phyloP scores from a whole-genome alignment of 92 coral and sea anemone genomes.

The Palythoa grandis region DNA sequence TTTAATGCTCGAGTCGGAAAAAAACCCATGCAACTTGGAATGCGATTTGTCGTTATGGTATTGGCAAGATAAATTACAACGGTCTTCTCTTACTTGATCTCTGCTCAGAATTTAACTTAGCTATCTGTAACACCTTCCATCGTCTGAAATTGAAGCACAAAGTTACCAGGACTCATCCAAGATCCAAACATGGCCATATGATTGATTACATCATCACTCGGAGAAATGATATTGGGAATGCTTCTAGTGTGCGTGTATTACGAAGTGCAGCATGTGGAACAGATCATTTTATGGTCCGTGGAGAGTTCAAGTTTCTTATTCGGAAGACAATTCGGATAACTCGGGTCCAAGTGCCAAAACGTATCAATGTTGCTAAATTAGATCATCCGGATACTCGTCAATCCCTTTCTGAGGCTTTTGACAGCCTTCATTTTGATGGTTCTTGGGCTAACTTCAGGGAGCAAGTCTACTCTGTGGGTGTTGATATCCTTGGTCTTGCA shows the following conservation, averaged over 20 bases:
- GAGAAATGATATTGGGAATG: conserved; percentile 17
- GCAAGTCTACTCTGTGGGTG: conserved; percentile 27
- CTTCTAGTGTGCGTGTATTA: conserved; percentile 21
- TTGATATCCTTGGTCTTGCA: conserved; percentile 11
- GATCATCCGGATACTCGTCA: neutral
- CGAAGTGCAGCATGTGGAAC: conserved; percentile 27
- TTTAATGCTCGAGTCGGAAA: conserved; percentile 9
- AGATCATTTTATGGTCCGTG: conserved; percentile 21
- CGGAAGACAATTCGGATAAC: neutral
- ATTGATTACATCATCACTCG: conserved; percentile 17
- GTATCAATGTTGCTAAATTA: conserved; percentile 40
- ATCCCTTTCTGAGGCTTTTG: conserved; percentile 13
- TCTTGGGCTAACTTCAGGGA: conserved; percentile 23
- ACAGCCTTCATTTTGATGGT: conserved; percentile 24
- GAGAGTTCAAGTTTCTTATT: conserved; percentile 24
- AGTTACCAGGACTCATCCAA: conserved; percentile 20
- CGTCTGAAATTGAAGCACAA: conserved; percentile 22
- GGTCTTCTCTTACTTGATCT: conserved; percentile 33
- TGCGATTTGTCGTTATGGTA: conserved; percentile 8
- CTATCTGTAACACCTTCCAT: conserved; percentile 15
- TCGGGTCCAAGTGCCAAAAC: conserved; percentile 7
- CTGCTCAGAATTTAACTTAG: conserved; percentile 5
- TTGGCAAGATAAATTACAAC: conserved; percentile 23
- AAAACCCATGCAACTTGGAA: conserved; percentile 19
- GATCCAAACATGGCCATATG: conserved; percentile 29